phyloP scores from a whole-genome alignment of 2,888 invertebrate species.

The Tetragnatha montana region DNA sequence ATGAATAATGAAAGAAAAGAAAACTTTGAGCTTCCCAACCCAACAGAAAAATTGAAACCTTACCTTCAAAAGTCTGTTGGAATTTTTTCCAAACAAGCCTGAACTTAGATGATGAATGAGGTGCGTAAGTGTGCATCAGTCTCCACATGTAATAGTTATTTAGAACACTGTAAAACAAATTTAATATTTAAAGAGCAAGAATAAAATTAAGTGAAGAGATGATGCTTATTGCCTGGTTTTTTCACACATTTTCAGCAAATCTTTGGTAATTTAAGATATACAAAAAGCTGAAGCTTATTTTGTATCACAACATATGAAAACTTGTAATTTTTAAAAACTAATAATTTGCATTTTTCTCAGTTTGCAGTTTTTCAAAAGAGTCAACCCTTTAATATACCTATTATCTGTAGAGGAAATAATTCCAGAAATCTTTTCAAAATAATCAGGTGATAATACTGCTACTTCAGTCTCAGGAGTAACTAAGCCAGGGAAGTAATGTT shows the following conservation, averaged over 20 bases:
- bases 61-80: constrained; percentile 69
- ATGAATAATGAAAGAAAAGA: too few species aligned
- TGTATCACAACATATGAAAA: too few species aligned
- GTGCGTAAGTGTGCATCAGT: constrained; percentile 79
- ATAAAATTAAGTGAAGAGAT: background rate
- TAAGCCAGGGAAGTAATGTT: constrained; percentile 77
- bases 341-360: background rate
- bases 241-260: too few species aligned
- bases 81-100: constrained; percentile 70
- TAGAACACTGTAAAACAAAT: constrained; percentile 76
- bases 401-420: constrained; percentile 79
- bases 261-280: too few species aligned
- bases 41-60: background rate
- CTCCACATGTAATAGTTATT: constrained; percentile 82
- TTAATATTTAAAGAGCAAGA: background rate
- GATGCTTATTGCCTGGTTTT: background rate
- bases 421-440: constrained; percentile 78
- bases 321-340: background rate
- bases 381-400: constrained; percentile 25
- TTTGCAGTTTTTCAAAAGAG: background rate
- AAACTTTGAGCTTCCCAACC: too few species aligned
- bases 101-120: constrained; percentile 79
- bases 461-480: constrained; percentile 78
- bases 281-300: background rate
- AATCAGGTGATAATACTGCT: constrained; percentile 78